phyloP scores from a whole-genome alignment of 2,888 invertebrate species.

The Pantelozetes paolii region DNA sequence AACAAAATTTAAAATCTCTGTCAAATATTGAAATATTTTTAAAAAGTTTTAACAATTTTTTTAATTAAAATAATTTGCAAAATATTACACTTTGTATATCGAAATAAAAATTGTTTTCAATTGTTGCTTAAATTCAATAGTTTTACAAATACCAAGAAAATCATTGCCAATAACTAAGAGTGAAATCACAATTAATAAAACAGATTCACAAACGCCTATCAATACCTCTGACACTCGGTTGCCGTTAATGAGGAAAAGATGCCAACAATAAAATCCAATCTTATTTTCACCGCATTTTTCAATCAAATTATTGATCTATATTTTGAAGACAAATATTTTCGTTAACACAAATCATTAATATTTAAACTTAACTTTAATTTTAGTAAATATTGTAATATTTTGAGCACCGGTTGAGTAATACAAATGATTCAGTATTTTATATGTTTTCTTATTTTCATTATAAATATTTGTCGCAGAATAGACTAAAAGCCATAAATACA shows the following conservation, averaged over 20 bases:
- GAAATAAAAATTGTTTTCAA: no score
- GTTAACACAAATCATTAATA: background rate
- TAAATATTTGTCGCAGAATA: background rate
- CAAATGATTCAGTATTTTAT: background rate
- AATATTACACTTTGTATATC: no score
- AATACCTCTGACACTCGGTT: background rate
- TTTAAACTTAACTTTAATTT: background rate
- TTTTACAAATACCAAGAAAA: no score
- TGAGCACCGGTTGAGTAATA: no score
- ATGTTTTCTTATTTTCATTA: background rate
- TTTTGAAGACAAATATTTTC: background rate
- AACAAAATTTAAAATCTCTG: no score
- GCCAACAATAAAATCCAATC: background rate
- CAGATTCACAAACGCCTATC: no score
- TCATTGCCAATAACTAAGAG: slow-evolving; percentile 13
- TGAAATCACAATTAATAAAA: no score
- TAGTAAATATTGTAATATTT: background rate
- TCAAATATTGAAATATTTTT: no score
- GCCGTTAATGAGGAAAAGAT: background rate
- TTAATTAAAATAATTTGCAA: no score
- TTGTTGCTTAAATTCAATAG: no score
- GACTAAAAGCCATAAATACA: background rate
- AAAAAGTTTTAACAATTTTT: no score
- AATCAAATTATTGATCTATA: no score
- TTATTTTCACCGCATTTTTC: background rate